phyloP scores from a whole-genome alignment of 2,797 vertebrate genomes.

The Xerus rutilus region DNA sequence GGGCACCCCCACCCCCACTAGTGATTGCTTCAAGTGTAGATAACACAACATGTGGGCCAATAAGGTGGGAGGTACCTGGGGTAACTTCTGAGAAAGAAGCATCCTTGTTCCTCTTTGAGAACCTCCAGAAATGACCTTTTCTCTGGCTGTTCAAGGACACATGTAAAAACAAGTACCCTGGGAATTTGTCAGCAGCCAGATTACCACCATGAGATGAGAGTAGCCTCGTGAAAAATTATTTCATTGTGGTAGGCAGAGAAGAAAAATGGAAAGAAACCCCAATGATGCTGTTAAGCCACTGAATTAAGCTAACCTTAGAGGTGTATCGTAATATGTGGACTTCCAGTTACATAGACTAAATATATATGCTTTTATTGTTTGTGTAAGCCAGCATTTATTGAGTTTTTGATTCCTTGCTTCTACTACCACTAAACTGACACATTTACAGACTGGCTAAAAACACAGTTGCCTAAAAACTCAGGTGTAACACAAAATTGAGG shows the following conservation, averaged over 20 bases:
- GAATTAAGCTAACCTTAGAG: neutral
- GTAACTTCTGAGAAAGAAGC: neutral
- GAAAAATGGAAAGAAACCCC: neutral
- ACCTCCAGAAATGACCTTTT: neutral
- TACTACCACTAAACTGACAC: neutral
- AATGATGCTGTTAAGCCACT: neutral
- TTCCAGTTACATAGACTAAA: neutral
- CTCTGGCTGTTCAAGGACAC: neutral
- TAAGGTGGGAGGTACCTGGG: neutral
- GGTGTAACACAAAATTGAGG: neutral
- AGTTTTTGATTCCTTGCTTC: neutral
- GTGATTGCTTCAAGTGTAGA: neutral
- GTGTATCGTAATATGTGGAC: neutral
- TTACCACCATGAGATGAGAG: neutral
- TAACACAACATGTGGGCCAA: neutral
- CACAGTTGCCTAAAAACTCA: neutral
- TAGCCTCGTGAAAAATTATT: neutral
- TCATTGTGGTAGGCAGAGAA: neutral
- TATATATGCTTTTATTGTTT: neutral
- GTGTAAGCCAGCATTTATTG: neutral
- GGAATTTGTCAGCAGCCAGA: neutral
- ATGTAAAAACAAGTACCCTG: neutral
- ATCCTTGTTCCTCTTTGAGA: constrained; percentile 5
- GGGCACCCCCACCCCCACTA: neutral
- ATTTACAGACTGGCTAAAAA: neutral